Evolutionary conservation across 2,888 invertebrate genomes (phyloP), one percentile per base, ranked within the genome.

Genomic region (Apodemia mormo): DNA sequence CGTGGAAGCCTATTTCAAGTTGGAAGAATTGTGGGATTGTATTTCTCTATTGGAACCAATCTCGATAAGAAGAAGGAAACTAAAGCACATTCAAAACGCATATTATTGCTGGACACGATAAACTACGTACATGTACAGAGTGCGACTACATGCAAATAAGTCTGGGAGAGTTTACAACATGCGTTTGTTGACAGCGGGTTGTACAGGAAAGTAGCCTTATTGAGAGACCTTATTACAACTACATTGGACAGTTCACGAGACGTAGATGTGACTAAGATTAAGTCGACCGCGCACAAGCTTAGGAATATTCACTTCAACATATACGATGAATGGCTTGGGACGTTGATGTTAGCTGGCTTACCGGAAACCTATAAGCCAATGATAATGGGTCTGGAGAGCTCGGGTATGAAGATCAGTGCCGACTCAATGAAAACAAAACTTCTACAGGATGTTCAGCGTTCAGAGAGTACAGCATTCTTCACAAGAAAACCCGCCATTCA

Each of bases 351-450:
- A 9, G 71, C 74, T 9, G 75, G 73, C 22, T 30, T 76, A n/a
- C 73, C 76, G 0, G 75, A 75, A 14, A 8, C 2, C 0, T 76
- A 75, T 67, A 74, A 73, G 40, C 76, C 74, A 0, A 77, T 76
- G 76, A 77, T 76, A 0, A 76, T 75, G 76, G 76, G 69, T 0
- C n/a, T 77, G n/a, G 73, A 75, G 30, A 73, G 73, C 52, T 75
- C 72, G 6, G 72, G 75, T 12, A 65, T 71, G 0, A 67, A 67
- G 30, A 75, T 75, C 12, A 69, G 69, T 56, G 68, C 74, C 7
- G 54, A 54, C n/a, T 1, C 22, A 14, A 54, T 54, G 6, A 54
- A 54, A 54, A 54, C 54, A 22, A 74, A 74, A 67, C 68, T 74
- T 7, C 29, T 75, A 10, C 74, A 74, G 67, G 74, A 75, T 67